Evolutionary conservation across 2,888 invertebrate species (phyloP).

Genomic region (Andrena fulva): DNA sequence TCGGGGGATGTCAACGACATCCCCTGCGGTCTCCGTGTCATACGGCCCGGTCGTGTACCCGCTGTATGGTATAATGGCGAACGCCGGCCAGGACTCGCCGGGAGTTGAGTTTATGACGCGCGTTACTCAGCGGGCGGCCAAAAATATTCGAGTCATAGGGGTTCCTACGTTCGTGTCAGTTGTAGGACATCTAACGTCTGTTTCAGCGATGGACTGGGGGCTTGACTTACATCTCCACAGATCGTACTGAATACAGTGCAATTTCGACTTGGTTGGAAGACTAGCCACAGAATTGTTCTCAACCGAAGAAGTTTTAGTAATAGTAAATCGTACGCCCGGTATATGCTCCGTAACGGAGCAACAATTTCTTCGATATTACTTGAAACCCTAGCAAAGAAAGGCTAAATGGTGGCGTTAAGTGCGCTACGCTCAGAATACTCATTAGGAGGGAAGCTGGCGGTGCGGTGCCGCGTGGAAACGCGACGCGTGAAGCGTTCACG

Average conservation of each 20-base stretch:
- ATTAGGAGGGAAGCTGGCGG: slow-evolving; percentile 18
- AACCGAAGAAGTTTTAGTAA: too few relatives aligned
- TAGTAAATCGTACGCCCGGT: too few relatives aligned
- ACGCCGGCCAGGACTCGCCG: slow-evolving; percentile 27
- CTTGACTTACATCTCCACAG: too few relatives aligned
- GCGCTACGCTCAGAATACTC: slow-evolving; percentile 1
- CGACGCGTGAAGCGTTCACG: background rate
- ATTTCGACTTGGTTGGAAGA: too few relatives aligned
- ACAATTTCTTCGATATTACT: slow-evolving; percentile 8
- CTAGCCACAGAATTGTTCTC: too few relatives aligned
- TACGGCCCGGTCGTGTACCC: slow-evolving; percentile 32
- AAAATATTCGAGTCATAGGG: background rate
- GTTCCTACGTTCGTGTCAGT: background rate
- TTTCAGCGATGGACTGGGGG: too few relatives aligned
- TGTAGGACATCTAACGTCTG: background rate
- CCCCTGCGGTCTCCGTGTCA: slow-evolving; percentile 59
- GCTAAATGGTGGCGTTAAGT: background rate
- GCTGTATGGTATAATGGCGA: slow-evolving; percentile 51
- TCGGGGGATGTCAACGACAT: slow-evolving; percentile 67
- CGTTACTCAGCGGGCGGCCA: background rate
- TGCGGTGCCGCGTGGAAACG: slow-evolving; percentile 29
- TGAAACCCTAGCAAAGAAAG: slow-evolving; percentile 3
- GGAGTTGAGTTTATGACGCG: slow-evolving; percentile 26
- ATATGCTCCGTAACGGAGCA: background rate
- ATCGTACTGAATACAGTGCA: too few relatives aligned